Evolutionary conservation across 2,888 invertebrate species (phyloP).

Genomic region (Mylabris sibirica): DNA sequence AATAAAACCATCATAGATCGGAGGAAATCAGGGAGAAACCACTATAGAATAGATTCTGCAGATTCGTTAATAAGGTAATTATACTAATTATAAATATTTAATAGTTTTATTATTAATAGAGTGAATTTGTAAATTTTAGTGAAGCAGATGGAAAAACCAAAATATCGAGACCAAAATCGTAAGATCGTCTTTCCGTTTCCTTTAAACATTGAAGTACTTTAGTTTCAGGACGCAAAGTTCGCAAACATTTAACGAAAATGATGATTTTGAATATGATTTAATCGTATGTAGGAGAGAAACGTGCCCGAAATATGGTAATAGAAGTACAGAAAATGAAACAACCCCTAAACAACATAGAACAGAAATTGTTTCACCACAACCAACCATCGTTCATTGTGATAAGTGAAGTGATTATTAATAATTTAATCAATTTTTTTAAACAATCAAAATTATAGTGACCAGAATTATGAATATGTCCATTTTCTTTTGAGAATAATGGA

Average conservation of each 20-base stretch:
- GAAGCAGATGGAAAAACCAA: background rate
- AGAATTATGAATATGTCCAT: constrained; percentile 57
- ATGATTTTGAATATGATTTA: background rate
- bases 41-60: background rate
- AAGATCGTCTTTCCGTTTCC: background rate
- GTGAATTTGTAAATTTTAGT: background rate
- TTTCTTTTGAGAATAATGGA: constrained; percentile 63
- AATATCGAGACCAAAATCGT: background rate
- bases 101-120: too few species aligned
- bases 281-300: background rate
- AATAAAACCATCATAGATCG: constrained; percentile 29
- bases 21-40: background rate
- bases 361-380: background rate
- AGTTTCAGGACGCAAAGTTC: background rate
- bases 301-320: background rate
- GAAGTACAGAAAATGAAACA: background rate
- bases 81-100: too few species aligned
- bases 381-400: background rate
- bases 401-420: background rate
- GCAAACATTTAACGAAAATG: background rate
- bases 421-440: background rate
- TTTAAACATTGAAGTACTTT: too few species aligned
- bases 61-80: background rate
- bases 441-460: constrained; percentile 22
- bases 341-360: background rate